Base-by-base conservation (phyloP, 2,797 vertebrate genomes). In the Fringilla coelebs region DNA sequence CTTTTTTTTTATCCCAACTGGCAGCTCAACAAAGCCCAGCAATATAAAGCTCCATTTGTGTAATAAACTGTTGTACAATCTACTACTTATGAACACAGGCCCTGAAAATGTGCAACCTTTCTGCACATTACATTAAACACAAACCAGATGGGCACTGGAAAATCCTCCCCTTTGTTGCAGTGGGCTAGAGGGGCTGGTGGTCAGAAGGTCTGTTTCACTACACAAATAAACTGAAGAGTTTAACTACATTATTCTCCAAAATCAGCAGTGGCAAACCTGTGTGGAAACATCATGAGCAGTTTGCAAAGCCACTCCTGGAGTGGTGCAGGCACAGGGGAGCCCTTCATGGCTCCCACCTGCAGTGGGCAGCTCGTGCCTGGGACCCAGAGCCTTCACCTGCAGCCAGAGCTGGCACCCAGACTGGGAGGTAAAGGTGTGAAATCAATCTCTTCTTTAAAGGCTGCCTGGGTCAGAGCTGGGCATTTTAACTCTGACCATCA, bases 21-120 rank as follows among this genome's bases (percentile, higher is more conserved):
- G 98, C 97, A 98, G 88, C 83, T 87, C 96, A 97, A 98, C 98
- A 98, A 98, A 98, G 98, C 89, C 91, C 93, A 95, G 96, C 97
- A 97, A 98, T 98, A 98, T 98, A 98, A 98, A 96, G 88, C 97
- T 96, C 94, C 89, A 93, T 97, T 98, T 96, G 96, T 98, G 97
- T 97, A 97, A 98, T 98, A 98, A 98, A 98, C 97, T 94, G 83
- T 96, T 96, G 97, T 98, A 97, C 97, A 97, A 95, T 97, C 97
- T 98, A 98, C 97, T 98, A 63, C 97, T 97, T 97, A 98, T 91
- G 98, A 97, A 94, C 95, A 96, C 28, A 61, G 96, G 96, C 96
- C 94, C 96, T 93, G 97, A 97, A 97, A 98, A 98, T 90, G 96
- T 97, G 95, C 97, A 97, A 97, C 97, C 97, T 97, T 98, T 97